Base-by-base conservation (phyloP, 2,888 invertebrate species). In the Caenorhabditis sp. region DNA sequence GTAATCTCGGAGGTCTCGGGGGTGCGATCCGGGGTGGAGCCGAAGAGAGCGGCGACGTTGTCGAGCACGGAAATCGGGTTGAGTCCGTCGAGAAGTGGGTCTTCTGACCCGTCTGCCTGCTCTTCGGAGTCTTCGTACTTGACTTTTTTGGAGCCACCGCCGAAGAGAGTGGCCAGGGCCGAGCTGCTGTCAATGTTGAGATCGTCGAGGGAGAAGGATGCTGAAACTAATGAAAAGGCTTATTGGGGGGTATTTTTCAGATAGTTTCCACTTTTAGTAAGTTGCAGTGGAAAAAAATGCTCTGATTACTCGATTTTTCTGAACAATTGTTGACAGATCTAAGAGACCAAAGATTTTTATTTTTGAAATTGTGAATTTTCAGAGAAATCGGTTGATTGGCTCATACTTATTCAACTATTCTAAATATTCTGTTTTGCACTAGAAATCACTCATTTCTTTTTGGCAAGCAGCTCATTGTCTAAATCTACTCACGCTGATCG, bases 1-100 rank as follows among this genome's bases (percentile, higher is more conserved):
- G 69, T 54, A 16, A 47, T 38, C 22, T 66, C 59, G 4, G n/a
- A n/a, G n/a, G 77, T n/a, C 2, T 86, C 87, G 1, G 70, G 77
- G 44, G 56, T 47, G 14, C 84, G 66, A 49, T 88, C 86, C 0
- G 79, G 75, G 5, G 83, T 80, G 16, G 76, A 58, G n/a, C 80
- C 80, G 81, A 88, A 87, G 19, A 88, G 77, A 19, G 88, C 88
- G 5, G 87, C 88, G 12, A 88, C 88, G 77, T 88, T 86, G 56
- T 88, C 88, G 22, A 88, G 86, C 41, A 88, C 86, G 22, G 86
- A 84, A 31, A 87, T 85, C 22, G 87, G 87, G 51, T 88, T 87
- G 28, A 88, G 70, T 0, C 76, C 80, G 19, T 85, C 86, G 2
- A 87, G n/a, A n/a, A n/a, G 75, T 5, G 75, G 82, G 54, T 82